A percentile compares a stretch with the other conserved stretches of the same genome.
Evolutionary conservation across 2,888 invertebrate species (phyloP).

Genomic region (Troilus luridus): DNA sequence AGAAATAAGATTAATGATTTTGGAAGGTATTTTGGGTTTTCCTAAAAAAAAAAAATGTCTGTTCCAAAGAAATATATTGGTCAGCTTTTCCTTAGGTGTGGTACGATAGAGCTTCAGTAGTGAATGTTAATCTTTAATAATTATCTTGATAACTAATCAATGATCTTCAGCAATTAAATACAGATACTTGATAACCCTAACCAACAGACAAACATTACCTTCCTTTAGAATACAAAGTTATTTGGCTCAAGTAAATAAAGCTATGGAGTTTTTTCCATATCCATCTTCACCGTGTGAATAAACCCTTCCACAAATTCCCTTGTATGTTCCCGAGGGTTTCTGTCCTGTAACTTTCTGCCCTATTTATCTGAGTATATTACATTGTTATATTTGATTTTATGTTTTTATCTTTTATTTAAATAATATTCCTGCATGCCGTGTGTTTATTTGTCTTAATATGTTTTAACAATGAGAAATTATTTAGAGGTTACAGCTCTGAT

Average conservation of each 20-base stretch:
- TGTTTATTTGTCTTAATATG: background rate
- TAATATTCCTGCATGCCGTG: background rate
- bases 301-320: background rate
- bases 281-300: background rate
- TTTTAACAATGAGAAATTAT: conserved; percentile 33
- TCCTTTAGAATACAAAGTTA: background rate
- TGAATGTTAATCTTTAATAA: no score
- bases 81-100: no score
- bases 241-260: background rate
- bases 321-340: background rate
- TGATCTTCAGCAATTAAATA: no score
- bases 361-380: background rate
- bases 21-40: no score
- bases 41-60: no score
- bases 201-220: no score
- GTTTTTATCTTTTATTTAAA: background rate
- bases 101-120: no score
- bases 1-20: no score
- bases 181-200: no score
- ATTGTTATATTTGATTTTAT: background rate
- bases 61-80: no score
- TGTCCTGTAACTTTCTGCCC: background rate
- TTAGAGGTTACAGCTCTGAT: conserved; percentile 56
- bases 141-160: no score
- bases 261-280: background rate